Percentiles rank a stretch among this genome's conserved stretches.
These are phyloP conservation scores for Pagetopsis macropterus DNA, from an alignment of 2,797 vertebrate genomes.

Conservation along the genomic window DNA sequence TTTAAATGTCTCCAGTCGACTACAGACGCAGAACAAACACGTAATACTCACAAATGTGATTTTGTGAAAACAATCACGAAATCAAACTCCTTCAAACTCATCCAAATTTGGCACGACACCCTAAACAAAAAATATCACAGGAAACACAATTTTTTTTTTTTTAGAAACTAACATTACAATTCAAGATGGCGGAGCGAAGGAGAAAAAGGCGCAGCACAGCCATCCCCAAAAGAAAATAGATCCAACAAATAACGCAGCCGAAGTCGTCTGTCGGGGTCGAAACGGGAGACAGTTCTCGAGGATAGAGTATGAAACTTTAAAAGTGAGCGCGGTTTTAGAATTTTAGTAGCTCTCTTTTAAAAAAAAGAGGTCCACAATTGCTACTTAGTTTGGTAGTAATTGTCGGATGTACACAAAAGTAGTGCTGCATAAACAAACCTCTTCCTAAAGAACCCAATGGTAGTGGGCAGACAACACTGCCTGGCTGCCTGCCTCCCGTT, in stretches of 20 bases:
- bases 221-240: slow-evolving; percentile 77
- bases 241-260: slow-evolving; percentile 52
- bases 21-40: slow-evolving; percentile 35
- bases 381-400: slow-evolving; percentile 17
- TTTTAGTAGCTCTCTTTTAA: not conserved
- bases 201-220: slow-evolving; percentile 75
- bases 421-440: slow-evolving; percentile 83
- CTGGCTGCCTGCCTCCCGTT: not conserved
- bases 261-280: not conserved
- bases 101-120: slow-evolving; percentile 52
- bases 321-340: not conserved
- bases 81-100: slow-evolving; percentile 37
- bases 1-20: slow-evolving; percentile 64
- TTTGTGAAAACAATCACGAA: slow-evolving; percentile 20
- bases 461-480: slow-evolving; percentile 26
- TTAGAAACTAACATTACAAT: slow-evolving; percentile 86
- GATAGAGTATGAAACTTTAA: accelerated
- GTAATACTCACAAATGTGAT: slow-evolving; percentile 63
- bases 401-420: slow-evolving; percentile 81
- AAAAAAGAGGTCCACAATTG: not conserved
- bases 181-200: slow-evolving; percentile 83
- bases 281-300: not conserved
- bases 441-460: slow-evolving; percentile 62
- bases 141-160: slow-evolving; percentile 73
- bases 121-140: slow-evolving; percentile 70